These are phyloP conservation scores for Ptiloglossa arizonensis DNA, from an alignment of 1,140 invertebrate genomes.

Conservation along the genomic window DNA sequence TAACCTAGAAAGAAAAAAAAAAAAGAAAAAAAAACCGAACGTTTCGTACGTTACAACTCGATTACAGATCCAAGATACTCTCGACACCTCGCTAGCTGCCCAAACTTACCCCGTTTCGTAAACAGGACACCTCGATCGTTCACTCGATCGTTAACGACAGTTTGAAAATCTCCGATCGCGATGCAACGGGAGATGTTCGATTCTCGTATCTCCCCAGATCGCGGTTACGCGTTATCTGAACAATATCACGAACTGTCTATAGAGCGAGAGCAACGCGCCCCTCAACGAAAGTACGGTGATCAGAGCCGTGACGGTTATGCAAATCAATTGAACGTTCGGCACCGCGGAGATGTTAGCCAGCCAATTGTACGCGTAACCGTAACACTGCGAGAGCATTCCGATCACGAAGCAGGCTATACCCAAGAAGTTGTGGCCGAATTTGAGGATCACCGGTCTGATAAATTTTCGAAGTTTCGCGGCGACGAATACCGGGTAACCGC, in stretches of 20 bases:
- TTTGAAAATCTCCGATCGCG: too few relatives aligned
- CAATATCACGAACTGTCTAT: slow-evolving; percentile 35
- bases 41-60: not conserved
- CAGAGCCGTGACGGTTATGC: slow-evolving; percentile 55
- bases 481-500: slow-evolving; percentile 68
- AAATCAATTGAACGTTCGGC: not conserved
- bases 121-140: too few relatives aligned
- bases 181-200: too few relatives aligned
- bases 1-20: not conserved
- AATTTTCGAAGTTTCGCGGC: slow-evolving; percentile 61
- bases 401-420: slow-evolving; percentile 70
- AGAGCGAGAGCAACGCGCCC: slow-evolving; percentile 58
- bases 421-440: slow-evolving; percentile 73
- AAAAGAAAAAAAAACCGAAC: too few relatives aligned
- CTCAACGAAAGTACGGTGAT: slow-evolving; percentile 64
- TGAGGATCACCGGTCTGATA: slow-evolving; percentile 67
- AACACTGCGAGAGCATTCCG: slow-evolving; percentile 70
- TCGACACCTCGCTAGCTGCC: too few relatives aligned
- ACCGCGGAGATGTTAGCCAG: slow-evolving; percentile 29
- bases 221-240: too few relatives aligned
- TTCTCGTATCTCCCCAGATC: too few relatives aligned
- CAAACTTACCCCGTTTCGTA: too few relatives aligned
- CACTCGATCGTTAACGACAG: too few relatives aligned
- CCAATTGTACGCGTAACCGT: slow-evolving; percentile 64
- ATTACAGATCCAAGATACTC: not conserved